A percentile compares a stretch with the other conserved stretches of the same genome.
Conservation (phyloP, 2,113 vertebrate genomes). For the Leptocoma aspasia region DNA sequence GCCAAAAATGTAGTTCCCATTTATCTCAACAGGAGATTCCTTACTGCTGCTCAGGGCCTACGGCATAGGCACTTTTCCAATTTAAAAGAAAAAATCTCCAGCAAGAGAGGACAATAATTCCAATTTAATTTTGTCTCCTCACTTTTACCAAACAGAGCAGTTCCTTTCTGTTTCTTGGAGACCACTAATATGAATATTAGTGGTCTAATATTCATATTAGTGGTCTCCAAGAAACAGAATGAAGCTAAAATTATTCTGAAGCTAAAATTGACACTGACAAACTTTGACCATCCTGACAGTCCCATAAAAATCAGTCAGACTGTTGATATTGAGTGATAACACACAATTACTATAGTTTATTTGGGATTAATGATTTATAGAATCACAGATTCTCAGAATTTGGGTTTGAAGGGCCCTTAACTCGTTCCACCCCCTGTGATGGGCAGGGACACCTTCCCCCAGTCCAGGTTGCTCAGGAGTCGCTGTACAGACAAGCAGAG, state of each 20-base stretch:
- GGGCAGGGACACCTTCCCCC: neutral
- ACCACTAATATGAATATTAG: neutral
- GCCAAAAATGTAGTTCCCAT: neutral
- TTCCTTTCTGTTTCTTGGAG: neutral
- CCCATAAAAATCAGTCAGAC: neutral
- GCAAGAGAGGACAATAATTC: neutral
- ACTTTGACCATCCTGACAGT: neutral
- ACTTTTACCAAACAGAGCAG: neutral
- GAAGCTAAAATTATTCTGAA: too few relatives aligned
- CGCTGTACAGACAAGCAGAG: neutral
- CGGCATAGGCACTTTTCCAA: fast-evolving
- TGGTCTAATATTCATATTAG: too few relatives aligned
- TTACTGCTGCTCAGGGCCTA: neutral
- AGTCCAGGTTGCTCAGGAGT: neutral
- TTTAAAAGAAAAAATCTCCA: neutral
- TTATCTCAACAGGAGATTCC: neutral
- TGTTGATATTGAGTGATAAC: neutral
- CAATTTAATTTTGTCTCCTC: neutral
- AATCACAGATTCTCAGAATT: neutral
- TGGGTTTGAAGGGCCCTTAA: neutral
- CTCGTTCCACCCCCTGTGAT: fast-evolving
- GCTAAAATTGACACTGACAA: neutral
- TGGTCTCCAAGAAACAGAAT: too few relatives aligned
- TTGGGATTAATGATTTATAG: neutral
- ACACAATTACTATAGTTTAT: neutral